Conservation (phyloP, 2,797 vertebrate genomes). For the Lateolabrax maculatus region DNA sequence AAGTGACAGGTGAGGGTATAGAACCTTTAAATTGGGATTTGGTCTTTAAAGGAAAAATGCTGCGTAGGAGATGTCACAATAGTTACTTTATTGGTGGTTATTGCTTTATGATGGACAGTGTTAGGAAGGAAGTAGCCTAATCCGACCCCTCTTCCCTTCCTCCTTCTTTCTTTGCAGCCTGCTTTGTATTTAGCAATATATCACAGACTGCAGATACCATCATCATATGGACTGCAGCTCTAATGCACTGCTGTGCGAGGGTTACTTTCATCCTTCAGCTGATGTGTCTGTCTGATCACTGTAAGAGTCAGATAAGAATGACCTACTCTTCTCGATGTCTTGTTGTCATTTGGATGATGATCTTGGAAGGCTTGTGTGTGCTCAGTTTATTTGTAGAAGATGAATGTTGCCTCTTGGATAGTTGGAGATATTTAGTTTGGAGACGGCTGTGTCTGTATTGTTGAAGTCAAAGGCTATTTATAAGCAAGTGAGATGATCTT, state of each 20-base stretch:
- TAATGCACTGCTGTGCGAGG: conserved; percentile 28
- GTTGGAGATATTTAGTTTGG: conserved; percentile 54
- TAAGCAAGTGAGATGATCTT: neutral
- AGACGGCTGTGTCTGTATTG: conserved; percentile 10
- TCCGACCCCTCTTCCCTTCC: neutral
- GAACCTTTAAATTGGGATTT: no score
- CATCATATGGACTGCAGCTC: conserved; percentile 37
- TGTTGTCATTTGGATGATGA: conserved; percentile 49
- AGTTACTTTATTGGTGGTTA: neutral
- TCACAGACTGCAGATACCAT: conserved; percentile 19
- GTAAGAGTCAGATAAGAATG: conserved; percentile 35
- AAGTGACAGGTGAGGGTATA: no score
- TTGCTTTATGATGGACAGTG: neutral
- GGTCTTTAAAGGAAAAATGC: neutral
- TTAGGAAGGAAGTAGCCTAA: neutral
- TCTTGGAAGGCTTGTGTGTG: conserved; percentile 35
- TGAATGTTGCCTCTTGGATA: conserved; percentile 36
- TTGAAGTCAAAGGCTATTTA: conserved; percentile 1
- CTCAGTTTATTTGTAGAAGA: conserved; percentile 68
- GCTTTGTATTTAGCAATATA: conserved; percentile 26
- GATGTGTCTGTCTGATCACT: conserved; percentile 29
- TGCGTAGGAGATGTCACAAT: neutral
- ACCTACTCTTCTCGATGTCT: conserved; percentile 56
- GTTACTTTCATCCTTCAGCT: conserved; percentile 41
- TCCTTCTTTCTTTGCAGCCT: neutral